These are phyloP conservation scores for Troglohyphantes excavatus DNA, from an alignment of 2,888 invertebrate genomes.

Conservation along the genomic window DNA sequence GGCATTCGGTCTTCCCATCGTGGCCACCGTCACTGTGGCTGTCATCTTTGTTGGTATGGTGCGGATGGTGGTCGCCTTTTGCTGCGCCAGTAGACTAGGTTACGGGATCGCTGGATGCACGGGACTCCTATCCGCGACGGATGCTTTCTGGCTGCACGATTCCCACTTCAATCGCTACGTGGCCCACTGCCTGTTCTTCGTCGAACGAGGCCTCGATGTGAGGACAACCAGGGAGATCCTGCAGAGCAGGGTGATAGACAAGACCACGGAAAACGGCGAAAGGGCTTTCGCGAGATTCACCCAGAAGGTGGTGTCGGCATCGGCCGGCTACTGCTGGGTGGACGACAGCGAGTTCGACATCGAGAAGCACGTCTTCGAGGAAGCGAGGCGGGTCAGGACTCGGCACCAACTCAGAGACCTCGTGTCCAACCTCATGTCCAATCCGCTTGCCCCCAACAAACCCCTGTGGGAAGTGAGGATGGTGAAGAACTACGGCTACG, in stretches of 20 bases:
- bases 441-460: conserved; percentile 83
- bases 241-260: conserved; percentile 83
- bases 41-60: conserved; percentile 82
- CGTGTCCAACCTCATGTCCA: conserved; percentile 83
- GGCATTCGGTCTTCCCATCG: conserved; percentile 83
- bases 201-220: conserved; percentile 84
- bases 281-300: conserved; percentile 84
- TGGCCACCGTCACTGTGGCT: conserved; percentile 82
- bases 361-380: conserved; percentile 84
- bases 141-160: conserved; percentile 84
- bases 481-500: conserved; percentile 83
- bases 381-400: conserved; percentile 82
- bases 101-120: conserved; percentile 65
- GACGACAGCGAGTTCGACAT: conserved; percentile 84
- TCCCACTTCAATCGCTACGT: conserved; percentile 82
- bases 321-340: conserved; percentile 84
- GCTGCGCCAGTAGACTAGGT: conserved; percentile 80
- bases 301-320: conserved; percentile 82
- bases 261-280: conserved; percentile 82
- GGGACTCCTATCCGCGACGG: conserved; percentile 82
- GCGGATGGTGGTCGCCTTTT: conserved; percentile 81
- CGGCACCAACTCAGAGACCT: conserved; percentile 83
- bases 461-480: conserved; percentile 85
- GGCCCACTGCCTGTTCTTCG: conserved; percentile 84
- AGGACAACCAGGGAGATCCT: conserved; percentile 84